phyloP scores from a whole-genome alignment of 2,113 vertebrate genomes.

The Spheniscus mendiculus region DNA sequence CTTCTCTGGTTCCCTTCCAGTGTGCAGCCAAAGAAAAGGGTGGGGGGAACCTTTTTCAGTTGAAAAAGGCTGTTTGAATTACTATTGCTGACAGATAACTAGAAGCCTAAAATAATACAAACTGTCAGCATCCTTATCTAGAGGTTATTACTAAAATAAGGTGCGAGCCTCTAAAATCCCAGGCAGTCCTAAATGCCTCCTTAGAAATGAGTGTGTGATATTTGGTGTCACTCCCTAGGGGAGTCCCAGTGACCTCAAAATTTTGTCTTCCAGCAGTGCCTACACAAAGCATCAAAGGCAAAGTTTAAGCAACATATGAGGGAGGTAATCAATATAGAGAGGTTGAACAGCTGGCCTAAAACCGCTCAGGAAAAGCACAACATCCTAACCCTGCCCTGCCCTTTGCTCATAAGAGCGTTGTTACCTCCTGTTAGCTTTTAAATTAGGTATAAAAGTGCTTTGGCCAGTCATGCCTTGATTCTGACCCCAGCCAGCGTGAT shows the following conservation, averaged over 20 bases:
- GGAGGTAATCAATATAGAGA: background rate
- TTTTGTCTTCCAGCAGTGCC: background rate
- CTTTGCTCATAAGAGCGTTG: background rate
- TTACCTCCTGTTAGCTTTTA: background rate
- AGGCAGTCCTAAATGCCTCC: background rate
- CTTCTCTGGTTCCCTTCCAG: background rate
- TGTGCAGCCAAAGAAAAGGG: fast-evolving
- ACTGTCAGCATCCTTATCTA: background rate
- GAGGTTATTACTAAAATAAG: background rate
- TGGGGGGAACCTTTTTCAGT: background rate
- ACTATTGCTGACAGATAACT: background rate
- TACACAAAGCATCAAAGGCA: background rate
- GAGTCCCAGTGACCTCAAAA: background rate
- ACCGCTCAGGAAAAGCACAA: background rate
- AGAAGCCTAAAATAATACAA: background rate
- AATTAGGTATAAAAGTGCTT: background rate
- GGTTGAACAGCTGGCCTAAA: background rate
- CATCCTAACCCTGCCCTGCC: background rate
- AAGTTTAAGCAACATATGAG: background rate
- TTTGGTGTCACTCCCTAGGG: background rate
- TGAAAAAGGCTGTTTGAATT: background rate
- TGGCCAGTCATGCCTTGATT: background rate
- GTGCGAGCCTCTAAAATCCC: background rate
- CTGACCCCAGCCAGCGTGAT: background rate
- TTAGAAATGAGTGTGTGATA: background rate